phyloP scores from a whole-genome alignment of 1,140 invertebrate genomes.

The Drosophila nikananu region DNA sequence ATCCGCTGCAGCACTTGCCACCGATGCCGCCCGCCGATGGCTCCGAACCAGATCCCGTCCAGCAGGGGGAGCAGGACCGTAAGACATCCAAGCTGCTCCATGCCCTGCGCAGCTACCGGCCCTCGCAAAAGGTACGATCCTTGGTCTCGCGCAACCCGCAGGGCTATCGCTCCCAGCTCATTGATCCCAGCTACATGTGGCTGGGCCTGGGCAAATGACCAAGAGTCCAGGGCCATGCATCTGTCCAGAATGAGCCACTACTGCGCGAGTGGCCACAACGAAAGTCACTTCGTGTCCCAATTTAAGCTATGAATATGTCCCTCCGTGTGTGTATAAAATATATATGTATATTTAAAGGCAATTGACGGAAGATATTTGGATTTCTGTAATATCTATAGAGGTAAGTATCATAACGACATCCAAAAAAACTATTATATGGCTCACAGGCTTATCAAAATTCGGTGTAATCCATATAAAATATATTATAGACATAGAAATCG shows the following conservation, averaged over 20 bases:
- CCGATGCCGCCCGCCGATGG: slow-evolving; percentile 16
- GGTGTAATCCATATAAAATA: too few relatives aligned
- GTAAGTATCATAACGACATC: background rate
- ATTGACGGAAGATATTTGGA: background rate
- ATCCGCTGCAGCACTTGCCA: slow-evolving; percentile 25
- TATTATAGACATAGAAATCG: too few relatives aligned
- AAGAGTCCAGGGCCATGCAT: slow-evolving; percentile 17
- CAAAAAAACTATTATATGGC: too few relatives aligned
- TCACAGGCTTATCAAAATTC: too few relatives aligned
- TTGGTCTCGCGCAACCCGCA: slow-evolving; percentile 79
- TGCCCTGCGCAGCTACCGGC: slow-evolving; percentile 67
- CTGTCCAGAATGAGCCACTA: background rate
- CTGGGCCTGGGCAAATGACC: slow-evolving; percentile 85
- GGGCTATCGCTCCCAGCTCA: slow-evolving; percentile 80
- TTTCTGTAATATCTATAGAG: background rate
- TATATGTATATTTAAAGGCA: slow-evolving; percentile 42
- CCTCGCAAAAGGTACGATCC: slow-evolving; percentile 80
- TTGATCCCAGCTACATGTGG: slow-evolving; percentile 85
- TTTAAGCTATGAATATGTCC: slow-evolving; percentile 11
- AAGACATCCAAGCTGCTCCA: slow-evolving; percentile 54
- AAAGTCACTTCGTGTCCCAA: slow-evolving; percentile 28
- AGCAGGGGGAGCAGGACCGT: slow-evolving; percentile 38
- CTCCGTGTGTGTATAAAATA: slow-evolving; percentile 30
- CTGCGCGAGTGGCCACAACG: slow-evolving; percentile 27
- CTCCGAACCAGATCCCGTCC: slow-evolving; percentile 20